Evolutionary conservation across 2,797 vertebrate genomes (phyloP).

Genomic region (Champsocephalus esox): DNA sequence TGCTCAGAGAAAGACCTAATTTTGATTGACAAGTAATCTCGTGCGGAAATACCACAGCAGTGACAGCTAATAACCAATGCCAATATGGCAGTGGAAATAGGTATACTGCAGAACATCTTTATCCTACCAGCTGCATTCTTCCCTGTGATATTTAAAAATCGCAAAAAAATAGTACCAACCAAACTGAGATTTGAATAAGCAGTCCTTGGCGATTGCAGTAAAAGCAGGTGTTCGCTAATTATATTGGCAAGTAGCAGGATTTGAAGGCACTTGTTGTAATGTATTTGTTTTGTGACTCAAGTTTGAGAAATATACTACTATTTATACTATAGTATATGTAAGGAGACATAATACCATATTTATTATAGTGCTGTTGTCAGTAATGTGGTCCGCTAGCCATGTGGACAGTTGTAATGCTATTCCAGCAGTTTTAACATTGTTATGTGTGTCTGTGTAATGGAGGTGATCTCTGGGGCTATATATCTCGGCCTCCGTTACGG

Average conservation of each 20-base stretch:
- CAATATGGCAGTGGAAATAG: too few species aligned
- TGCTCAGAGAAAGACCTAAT: conserved; percentile 15
- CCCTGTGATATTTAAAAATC: conserved; percentile 11
- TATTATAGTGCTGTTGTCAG: background rate
- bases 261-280: background rate
- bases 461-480: too few species aligned
- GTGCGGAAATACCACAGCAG: conserved; percentile 24
- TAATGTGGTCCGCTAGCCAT: background rate
- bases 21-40: conserved; percentile 48
- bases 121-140: conserved; percentile 22
- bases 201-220: conserved; percentile 11
- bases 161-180: conserved; percentile 14
- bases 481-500: too few species aligned
- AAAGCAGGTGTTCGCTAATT: conserved; percentile 7
- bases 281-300: background rate
- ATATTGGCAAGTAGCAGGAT: background rate
- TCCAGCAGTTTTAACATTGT: background rate
- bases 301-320: background rate
- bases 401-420: conserved; percentile 2
- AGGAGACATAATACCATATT: background rate
- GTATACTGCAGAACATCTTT: background rate
- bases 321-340: background rate
- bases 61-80: conserved; percentile 10
- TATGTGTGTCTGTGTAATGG: background rate
- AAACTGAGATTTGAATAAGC: conserved; percentile 3